These are phyloP conservation scores for Dasysyrphus albostriatus DNA, from an alignment of 2,888 invertebrate genomes.

Conservation along the genomic window DNA sequence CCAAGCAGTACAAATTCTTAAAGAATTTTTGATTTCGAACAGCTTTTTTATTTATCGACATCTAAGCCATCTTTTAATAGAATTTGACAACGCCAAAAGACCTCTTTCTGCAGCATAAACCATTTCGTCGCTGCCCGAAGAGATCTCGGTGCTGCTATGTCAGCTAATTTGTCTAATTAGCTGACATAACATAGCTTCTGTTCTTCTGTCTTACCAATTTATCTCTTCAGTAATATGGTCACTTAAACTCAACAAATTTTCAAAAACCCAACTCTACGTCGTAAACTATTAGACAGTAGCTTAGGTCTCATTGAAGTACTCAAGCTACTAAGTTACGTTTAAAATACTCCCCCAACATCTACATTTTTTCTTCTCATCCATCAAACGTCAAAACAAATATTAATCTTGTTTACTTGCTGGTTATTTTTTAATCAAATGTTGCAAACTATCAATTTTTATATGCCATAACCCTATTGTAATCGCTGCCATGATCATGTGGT, in stretches of 20 bases:
- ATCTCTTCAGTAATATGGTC: not conserved
- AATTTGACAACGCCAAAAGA: too few species aligned
- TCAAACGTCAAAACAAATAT: constrained; percentile 8
- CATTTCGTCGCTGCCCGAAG: too few species aligned
- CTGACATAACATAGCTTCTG: too few species aligned
- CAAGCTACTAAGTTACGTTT: not conserved
- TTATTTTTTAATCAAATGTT: constrained; percentile 20
- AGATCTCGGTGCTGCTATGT: too few species aligned
- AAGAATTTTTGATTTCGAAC: too few species aligned
- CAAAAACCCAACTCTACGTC: not conserved
- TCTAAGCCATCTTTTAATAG: too few species aligned
- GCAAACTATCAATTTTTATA: constrained; percentile 40
- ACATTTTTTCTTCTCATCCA: not conserved
- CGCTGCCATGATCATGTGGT: constrained; percentile 19
- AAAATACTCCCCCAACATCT: constrained; percentile 26
- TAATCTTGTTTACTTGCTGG: constrained; percentile 28
- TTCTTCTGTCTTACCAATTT: too few species aligned
- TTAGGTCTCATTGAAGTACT: not conserved
- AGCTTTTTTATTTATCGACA: too few species aligned
- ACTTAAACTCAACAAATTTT: too few species aligned
- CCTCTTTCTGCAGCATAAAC: too few species aligned
- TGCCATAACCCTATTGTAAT: constrained; percentile 37
- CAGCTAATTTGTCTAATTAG: too few species aligned
- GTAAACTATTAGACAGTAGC: not conserved
- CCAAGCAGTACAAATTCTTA: too few species aligned